phyloP scores from a whole-genome alignment of 1,140 invertebrate species.

The Aricia agestis region DNA sequence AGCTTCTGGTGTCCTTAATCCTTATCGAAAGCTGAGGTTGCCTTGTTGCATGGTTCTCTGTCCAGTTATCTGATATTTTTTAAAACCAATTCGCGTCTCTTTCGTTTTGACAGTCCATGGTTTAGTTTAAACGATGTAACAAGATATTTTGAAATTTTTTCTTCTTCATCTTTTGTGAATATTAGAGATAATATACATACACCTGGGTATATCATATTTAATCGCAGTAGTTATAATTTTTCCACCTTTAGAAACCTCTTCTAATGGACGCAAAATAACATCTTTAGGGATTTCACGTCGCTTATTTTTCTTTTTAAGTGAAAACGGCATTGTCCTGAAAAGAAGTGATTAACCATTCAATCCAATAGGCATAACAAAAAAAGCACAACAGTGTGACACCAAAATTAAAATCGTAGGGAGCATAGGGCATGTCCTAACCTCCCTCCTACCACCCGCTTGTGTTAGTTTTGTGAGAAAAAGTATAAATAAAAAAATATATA shows the following conservation, averaged over 20 bases:
- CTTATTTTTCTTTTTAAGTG: conserved; percentile 31
- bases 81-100: conserved; percentile 34
- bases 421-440: conserved; percentile 31
- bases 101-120: conserved; percentile 28
- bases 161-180: conserved; percentile 34
- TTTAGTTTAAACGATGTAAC: conserved; percentile 31
- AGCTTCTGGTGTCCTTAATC: conserved; percentile 36
- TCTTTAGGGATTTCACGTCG: conserved; percentile 31
- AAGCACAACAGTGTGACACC: conserved; percentile 6
- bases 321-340: conserved; percentile 29
- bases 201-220: conserved; percentile 32
- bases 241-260: conserved; percentile 28
- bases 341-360: no score
- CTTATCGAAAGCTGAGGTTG: conserved; percentile 34
- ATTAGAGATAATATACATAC: conserved; percentile 30
- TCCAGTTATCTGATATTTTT: conserved; percentile 32
- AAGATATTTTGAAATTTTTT: conserved; percentile 31
- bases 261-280: conserved; percentile 27
- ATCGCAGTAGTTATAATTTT: conserved; percentile 28
- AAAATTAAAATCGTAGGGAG: conserved; percentile 25
- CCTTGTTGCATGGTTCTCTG: conserved; percentile 32
- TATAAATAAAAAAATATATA: no score
- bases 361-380: not conserved
- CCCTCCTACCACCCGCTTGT: no score
- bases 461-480: no score